Evolutionary conservation across 2,113 vertebrate species (phyloP), one percentile per base, ranked within the genome.

Genomic region (Prunella fulvescens): DNA sequence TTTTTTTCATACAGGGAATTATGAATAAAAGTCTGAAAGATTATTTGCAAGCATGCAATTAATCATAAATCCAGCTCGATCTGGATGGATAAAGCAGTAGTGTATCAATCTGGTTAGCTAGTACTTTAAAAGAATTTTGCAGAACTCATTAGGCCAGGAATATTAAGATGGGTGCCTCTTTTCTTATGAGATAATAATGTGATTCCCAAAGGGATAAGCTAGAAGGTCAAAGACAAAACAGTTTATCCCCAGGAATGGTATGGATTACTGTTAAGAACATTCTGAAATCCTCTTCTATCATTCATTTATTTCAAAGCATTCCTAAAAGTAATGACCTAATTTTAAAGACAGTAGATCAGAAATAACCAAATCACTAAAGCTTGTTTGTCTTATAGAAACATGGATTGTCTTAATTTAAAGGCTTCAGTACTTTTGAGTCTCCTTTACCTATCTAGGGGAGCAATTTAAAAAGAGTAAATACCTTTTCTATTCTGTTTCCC

Each of bases 31-130:
- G 9, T 57, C 53, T 76, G 39, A 80, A 95, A 89, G 42, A 85
- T 69, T 88, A 80, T 79, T 90, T 95, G 62, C 45, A 81, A 50
- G 47, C 54, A 65, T 87, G 53, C 37, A 88, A 39, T 92, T 80
- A 92, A 81, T 89, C 16, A 57, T 89, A 92, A 95, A 91, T 92
- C 78, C 62, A 93, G 23, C 62, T 77, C 91, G 42, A 95, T 91
- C 87, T 91, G 50, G 20, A 82, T 65, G 81, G 78, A 77, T 93
- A 62, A 90, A 66, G 19, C 23, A 71, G 37, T 85, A 88, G n/a
- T 82, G 89, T 77, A 62, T 92, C 62, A 58, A 8, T 91, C 66
- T 73, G 47, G 54, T 61, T 90, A 86, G 65, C 61, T 50, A 64
- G 62, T 66, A 35, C 51, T 88, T 95, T 74, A 50, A 88, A 70